Percentiles rank a stretch among this genome's conserved stretches.
Evolutionary conservation across 2,113 vertebrate species (phyloP).

Genomic region (Ursus arctos): DNA sequence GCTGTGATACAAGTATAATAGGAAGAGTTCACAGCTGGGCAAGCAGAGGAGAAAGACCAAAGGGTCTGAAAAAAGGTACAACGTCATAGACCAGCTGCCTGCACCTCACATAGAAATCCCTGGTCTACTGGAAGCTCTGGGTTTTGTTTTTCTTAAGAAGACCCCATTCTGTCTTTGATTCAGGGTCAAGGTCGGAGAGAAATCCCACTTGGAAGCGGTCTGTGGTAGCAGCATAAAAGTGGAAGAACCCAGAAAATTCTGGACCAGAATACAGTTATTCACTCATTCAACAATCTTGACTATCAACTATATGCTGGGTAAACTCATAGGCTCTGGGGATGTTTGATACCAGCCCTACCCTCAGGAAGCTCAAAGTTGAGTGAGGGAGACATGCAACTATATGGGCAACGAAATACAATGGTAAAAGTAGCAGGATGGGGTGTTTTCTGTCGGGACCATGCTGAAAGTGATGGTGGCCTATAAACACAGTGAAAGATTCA

Average conservation of each 20-base stretch:
- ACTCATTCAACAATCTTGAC: background rate
- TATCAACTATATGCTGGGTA: background rate
- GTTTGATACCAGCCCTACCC: background rate
- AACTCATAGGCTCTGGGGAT: background rate
- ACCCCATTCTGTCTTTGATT: background rate
- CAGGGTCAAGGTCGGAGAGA: background rate
- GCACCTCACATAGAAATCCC: background rate
- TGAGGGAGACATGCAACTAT: background rate
- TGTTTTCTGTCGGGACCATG: background rate
- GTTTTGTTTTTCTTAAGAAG: conserved; percentile 12
- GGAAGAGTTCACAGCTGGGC: background rate
- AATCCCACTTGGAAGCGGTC: background rate
- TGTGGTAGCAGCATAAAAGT: background rate
- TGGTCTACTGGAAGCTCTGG: background rate
- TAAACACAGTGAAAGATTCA: background rate
- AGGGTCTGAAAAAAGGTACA: background rate
- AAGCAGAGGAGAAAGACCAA: background rate
- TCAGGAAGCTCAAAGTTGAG: background rate
- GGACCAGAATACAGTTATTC: background rate
- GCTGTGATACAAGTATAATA: background rate
- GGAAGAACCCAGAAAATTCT: background rate
- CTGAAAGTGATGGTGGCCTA: background rate
- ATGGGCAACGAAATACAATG: background rate
- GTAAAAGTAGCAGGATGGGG: background rate
- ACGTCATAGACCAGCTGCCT: too few species aligned